Percentiles rank a stretch among this genome's conserved stretches.
Evolutionary conservation across 2,113 vertebrate species (phyloP).

Genomic region (Steatornis caripensis): DNA sequence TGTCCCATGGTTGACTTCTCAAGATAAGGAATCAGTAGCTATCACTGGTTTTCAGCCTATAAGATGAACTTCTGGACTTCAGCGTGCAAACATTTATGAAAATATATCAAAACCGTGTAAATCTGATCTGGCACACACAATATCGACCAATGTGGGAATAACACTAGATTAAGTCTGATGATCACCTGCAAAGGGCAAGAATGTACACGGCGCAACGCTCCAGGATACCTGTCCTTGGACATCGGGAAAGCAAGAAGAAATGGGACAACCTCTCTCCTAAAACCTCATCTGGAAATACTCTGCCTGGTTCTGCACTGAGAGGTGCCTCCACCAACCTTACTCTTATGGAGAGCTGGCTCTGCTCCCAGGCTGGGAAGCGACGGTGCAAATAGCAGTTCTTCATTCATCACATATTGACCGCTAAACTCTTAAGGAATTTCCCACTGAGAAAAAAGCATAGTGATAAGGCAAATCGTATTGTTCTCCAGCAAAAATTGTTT

Average conservation of each 20-base stretch:
- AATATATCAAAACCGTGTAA: background rate
- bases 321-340: background rate
- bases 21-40: background rate
- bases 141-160: background rate
- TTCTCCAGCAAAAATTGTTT: background rate
- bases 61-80: background rate
- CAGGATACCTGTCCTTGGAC: background rate
- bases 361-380: background rate
- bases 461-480: fast-evolving
- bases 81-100: background rate
- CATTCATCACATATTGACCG: fast-evolving
- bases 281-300: background rate
- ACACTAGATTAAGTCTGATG: background rate
- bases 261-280: background rate
- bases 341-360: background rate
- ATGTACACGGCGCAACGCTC: fast-evolving
- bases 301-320: background rate
- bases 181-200: background rate
- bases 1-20: background rate
- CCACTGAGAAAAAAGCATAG: background rate
- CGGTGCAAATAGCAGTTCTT: background rate
- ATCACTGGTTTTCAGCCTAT: background rate
- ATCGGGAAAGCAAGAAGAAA: background rate
- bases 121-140: background rate
- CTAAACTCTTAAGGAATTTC: background rate